These are phyloP conservation scores for Rhorus exstirpatorius DNA, from an alignment of 2,888 invertebrate species.

Conservation along the genomic window DNA sequence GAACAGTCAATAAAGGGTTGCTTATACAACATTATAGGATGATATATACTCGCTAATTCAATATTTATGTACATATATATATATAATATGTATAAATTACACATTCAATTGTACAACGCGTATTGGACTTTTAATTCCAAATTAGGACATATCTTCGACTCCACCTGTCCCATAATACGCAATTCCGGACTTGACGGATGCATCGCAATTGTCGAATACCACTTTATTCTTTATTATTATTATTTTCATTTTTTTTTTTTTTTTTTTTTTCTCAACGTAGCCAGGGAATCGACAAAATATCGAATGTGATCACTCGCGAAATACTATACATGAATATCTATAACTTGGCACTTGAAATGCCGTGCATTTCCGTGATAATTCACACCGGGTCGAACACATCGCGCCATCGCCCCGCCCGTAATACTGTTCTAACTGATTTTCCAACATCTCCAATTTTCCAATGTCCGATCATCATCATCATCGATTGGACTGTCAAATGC, in stretches of 20 bases:
- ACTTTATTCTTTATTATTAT: too few relatives aligned
- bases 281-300: not conserved
- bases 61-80: constrained; percentile 69
- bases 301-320: constrained; percentile 17
- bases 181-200: constrained; percentile 10
- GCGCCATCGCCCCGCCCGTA: constrained; percentile 1
- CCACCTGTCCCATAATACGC: not conserved
- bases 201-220: constrained; percentile 16
- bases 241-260: not conserved
- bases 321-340: constrained; percentile 30
- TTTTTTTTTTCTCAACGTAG: not conserved
- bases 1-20: constrained; percentile 69
- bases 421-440: constrained; percentile 46
- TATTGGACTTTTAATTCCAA: constrained; percentile 1
- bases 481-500: not conserved
- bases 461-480: not conserved
- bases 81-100: constrained; percentile 69
- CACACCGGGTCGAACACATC: not conserved
- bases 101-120: constrained; percentile 3
- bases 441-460: constrained; percentile 26
- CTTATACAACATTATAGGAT: constrained; percentile 65
- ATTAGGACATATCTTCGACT: not conserved
- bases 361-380: constrained; percentile 21
- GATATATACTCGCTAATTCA: constrained; percentile 64
- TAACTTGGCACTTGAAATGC: constrained; percentile 47